These are phyloP conservation scores for Macrochelys suwanniensis DNA, from an alignment of 2,797 vertebrate species.

Conservation along the genomic window DNA sequence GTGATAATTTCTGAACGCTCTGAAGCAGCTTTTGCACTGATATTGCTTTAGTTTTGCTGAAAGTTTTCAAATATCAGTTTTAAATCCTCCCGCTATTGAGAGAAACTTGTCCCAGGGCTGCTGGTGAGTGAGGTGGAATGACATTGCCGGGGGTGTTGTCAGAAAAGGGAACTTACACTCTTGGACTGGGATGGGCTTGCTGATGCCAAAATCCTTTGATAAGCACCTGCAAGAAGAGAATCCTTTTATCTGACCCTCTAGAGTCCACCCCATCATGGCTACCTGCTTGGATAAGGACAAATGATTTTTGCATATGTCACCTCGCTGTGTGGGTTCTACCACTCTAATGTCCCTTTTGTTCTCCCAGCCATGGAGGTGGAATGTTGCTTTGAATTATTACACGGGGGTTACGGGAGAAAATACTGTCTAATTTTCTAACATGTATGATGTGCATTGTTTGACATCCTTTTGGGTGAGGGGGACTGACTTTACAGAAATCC, in stretches of 20 bases:
- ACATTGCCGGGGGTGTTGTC: not conserved
- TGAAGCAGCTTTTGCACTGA: not conserved
- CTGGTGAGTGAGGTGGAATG: not conserved
- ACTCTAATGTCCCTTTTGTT: not conserved
- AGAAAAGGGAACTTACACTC: too few relatives aligned
- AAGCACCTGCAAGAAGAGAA: not conserved
- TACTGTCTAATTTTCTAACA: not conserved
- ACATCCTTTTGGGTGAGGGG: not conserved
- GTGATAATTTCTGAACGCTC: not conserved
- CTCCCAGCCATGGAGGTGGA: not conserved
- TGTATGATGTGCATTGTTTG: not conserved
- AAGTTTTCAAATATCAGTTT: not conserved
- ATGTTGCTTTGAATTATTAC: not conserved
- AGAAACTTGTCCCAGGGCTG: not conserved
- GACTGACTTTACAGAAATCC: not conserved
- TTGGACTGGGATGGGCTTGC: not conserved
- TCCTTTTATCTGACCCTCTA: constrained; percentile 1
- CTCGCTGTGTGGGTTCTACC: not conserved
- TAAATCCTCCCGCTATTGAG: not conserved
- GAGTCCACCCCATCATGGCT: not conserved
- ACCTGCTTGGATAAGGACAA: not conserved
- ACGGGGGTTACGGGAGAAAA: not conserved
- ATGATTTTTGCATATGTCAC: not conserved
- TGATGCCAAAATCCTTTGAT: not conserved
- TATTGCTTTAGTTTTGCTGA: not conserved